These are phyloP conservation scores for Tragelaphus strepsiceros DNA, from an alignment of 2,113 vertebrate genomes.

Conservation along the genomic window DNA sequence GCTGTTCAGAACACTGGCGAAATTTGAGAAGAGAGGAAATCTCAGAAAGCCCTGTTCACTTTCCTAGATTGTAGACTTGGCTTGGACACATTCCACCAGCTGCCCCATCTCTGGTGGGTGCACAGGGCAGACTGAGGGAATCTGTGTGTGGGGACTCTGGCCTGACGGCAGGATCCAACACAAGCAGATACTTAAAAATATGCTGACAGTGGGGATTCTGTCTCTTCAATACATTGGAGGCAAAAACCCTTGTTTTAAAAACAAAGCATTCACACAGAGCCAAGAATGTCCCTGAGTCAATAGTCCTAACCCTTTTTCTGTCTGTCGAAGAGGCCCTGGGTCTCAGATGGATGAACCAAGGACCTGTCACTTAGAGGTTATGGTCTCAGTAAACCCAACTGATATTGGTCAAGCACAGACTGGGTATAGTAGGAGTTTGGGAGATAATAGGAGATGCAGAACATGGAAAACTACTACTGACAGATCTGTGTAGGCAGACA, in stretches of 20 bases:
- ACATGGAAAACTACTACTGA: neutral
- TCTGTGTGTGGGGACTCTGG: neutral
- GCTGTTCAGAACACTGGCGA: neutral
- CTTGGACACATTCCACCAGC: neutral
- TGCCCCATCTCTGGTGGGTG: neutral
- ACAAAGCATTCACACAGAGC: constrained; percentile 43
- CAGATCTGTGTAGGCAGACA: neutral
- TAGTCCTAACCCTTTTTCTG: neutral
- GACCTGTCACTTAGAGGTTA: neutral
- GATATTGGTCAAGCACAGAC: neutral
- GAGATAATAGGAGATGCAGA: neutral
- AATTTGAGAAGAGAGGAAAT: constrained; percentile 8
- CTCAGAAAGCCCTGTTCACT: neutral
- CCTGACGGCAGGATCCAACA: neutral
- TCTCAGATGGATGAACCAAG: neutral
- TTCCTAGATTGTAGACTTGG: neutral
- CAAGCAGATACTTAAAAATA: constrained; percentile 30
- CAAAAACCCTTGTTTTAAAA: constrained; percentile 24
- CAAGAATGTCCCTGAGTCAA: constrained; percentile 25
- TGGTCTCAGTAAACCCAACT: neutral
- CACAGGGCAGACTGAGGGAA: neutral
- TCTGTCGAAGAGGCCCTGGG: neutral
- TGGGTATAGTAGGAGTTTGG: neutral
- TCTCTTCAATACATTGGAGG: neutral
- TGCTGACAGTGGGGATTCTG: neutral